Evolutionary conservation across 2,888 invertebrate genomes (phyloP).

Genomic region (Himalopsyche japonica): DNA sequence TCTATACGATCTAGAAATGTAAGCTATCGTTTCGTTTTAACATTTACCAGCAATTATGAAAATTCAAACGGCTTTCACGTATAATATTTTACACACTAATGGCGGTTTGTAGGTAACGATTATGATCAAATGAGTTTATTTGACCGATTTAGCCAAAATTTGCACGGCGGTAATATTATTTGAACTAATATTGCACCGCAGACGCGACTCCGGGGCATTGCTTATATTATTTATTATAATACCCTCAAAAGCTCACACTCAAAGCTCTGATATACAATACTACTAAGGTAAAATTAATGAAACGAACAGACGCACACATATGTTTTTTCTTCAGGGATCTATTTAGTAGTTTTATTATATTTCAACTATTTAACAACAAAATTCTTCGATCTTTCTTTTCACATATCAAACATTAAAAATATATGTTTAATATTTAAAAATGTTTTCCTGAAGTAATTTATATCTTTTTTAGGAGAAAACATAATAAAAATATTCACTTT

Average conservation of each 20-base stretch:
- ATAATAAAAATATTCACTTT: too few relatives aligned
- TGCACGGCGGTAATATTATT: neutral
- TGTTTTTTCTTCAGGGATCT: too few relatives aligned
- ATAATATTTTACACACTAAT: neutral
- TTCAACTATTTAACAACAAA: too few relatives aligned
- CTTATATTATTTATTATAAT: neutral
- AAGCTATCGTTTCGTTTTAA: neutral
- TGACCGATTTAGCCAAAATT: neutral
- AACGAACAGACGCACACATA: too few relatives aligned
- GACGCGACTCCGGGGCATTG: neutral
- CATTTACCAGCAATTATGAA: neutral
- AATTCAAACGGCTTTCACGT: neutral
- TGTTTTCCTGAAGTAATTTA: too few relatives aligned
- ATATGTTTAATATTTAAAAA: too few relatives aligned
- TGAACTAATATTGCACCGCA: neutral
- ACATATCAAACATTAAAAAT: too few relatives aligned
- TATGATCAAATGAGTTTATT: neutral
- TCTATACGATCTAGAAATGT: too few relatives aligned
- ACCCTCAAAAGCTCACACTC: neutral
- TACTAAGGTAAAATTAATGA: too few relatives aligned
- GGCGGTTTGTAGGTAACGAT: conserved; percentile 5
- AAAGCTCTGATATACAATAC: neutral
- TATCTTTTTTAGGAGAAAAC: too few relatives aligned
- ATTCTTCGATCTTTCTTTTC: too few relatives aligned
- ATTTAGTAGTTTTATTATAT: too few relatives aligned